Evolutionary conservation across 2,888 invertebrate genomes (phyloP).

Genomic region (Heliothis peltigera): DNA sequence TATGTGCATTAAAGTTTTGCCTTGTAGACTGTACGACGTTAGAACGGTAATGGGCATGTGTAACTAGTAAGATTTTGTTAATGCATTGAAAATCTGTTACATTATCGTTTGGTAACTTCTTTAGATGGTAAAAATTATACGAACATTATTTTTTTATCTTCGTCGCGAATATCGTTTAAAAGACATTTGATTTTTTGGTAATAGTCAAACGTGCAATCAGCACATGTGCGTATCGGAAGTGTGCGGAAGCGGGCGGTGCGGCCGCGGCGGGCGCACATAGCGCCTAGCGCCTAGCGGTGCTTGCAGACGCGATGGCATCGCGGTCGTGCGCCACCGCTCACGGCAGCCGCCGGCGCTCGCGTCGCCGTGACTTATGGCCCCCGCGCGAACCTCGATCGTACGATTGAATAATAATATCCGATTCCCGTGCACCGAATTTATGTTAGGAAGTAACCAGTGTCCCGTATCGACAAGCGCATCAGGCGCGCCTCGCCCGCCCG

Average conservation of each 20-base stretch:
- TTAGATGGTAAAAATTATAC: too few relatives aligned
- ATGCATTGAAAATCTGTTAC: too few relatives aligned
- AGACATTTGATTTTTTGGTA: not conserved
- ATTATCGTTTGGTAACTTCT: too few relatives aligned
- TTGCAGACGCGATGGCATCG: conserved; percentile 84
- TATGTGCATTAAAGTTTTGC: not conserved
- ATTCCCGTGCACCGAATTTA: conserved; percentile 89
- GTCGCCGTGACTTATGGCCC: conserved; percentile 89
- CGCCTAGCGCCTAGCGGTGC: conserved; percentile 81
- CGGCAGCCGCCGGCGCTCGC: conserved; percentile 88
- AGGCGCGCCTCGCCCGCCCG: conserved; percentile 76
- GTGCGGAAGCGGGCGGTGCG: conserved; percentile 53
- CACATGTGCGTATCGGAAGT: conserved; percentile 57
- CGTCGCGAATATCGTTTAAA: too few relatives aligned
- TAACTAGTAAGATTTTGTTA: too few relatives aligned
- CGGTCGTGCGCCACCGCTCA: conserved; percentile 88
- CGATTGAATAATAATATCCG: conserved; percentile 90
- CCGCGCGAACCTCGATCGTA: conserved; percentile 88
- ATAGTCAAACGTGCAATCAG: not conserved
- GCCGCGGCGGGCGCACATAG: conserved; percentile 59
- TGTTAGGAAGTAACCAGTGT: conserved; percentile 88
- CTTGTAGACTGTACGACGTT: not conserved
- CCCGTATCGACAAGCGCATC: conserved; percentile 85
- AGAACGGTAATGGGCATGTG: not conserved
- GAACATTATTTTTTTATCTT: too few relatives aligned